Evolutionary conservation across 1,140 invertebrate species (phyloP).

Genomic region (Ptiloglossa arizonensis): DNA sequence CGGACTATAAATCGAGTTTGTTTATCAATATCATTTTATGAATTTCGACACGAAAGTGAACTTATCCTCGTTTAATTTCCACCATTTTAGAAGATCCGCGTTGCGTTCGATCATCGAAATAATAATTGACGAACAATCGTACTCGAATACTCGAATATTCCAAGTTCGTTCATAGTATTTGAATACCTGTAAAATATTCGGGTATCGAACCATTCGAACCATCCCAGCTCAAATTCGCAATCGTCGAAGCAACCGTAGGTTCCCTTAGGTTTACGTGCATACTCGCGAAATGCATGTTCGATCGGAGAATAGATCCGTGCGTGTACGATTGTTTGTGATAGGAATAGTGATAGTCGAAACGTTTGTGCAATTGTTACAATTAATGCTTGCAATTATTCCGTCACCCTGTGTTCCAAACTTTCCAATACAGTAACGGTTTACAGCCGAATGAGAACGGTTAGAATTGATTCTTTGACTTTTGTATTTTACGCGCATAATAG

Average conservation of each 20-base stretch:
- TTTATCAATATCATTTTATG: too few species aligned
- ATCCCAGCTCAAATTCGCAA: neutral
- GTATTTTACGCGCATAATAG: too few species aligned
- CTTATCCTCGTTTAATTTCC: too few species aligned
- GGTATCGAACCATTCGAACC: too few species aligned
- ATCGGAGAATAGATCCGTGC: neutral
- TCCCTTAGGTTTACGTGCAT: neutral
- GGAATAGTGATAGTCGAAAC: constrained; percentile 29
- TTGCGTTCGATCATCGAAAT: too few species aligned
- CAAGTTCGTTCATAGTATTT: too few species aligned
- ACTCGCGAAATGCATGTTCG: neutral
- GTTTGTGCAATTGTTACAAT: constrained; percentile 58
- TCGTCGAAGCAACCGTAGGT: neutral
- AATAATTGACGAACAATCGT: too few species aligned
- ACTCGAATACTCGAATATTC: too few species aligned
- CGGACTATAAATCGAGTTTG: too few species aligned
- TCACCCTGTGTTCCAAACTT: neutral
- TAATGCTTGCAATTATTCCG: constrained; percentile 35
- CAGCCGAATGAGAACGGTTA: neutral
- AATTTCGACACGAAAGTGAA: too few species aligned
- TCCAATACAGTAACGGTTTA: neutral
- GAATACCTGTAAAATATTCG: too few species aligned
- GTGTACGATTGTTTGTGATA: constrained; percentile 19
- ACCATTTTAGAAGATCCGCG: too few species aligned
- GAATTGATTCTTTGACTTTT: neutral